Evolutionary conservation across 92 coral and sea anemone species (phyloP), one percentile per base, ranked within the genome.

Genomic region (Epizoanthus stellaris): DNA sequence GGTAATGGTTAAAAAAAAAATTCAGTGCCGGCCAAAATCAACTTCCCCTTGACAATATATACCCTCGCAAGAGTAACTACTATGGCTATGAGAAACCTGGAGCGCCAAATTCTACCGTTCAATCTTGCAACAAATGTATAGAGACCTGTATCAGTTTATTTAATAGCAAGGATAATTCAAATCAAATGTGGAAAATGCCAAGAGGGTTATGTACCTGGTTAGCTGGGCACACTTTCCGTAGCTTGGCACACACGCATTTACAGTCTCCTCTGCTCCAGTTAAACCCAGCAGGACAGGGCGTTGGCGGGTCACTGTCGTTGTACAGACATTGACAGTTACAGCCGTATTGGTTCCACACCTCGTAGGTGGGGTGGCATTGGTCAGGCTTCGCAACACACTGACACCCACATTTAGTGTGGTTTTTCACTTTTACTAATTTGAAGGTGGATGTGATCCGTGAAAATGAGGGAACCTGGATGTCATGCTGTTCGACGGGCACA

Each of bases 161-260:
- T 30, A 30, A 30, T 52, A 52, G 15, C 56, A 52, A 52, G 56
- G 10, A 52, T 12, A 13, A 52, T 52, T 52, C 56, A 52, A 52
- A 52, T 52, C 39, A 30, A 30, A 30, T 30, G 36, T 30, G 36
- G 36, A 30, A 23, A 30, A 30, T 30, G 36, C 36, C 36, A 30
- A 30, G 36, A 30, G 36, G 36, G 36, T 30, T 30, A 30, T 30
- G 36, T 66, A 93, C 97, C 95, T 91, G 86, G 11, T 86, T 84
- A 25, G 76, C 74, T 5, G 89, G 82, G 61, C 98, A 94, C 5
- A 57, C 64, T 20, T 85, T 71, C 54, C 92, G 95, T 17, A 77
- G 65, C 63, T 80, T 88, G 63, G 75, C 75, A 23, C 98, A 94
- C 10, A 85, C 63, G 30, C 98, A 94, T 63, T 82, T 77, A 63